phyloP scores from a whole-genome alignment of 2,888 invertebrate genomes.

The Horisme vitalbata region DNA sequence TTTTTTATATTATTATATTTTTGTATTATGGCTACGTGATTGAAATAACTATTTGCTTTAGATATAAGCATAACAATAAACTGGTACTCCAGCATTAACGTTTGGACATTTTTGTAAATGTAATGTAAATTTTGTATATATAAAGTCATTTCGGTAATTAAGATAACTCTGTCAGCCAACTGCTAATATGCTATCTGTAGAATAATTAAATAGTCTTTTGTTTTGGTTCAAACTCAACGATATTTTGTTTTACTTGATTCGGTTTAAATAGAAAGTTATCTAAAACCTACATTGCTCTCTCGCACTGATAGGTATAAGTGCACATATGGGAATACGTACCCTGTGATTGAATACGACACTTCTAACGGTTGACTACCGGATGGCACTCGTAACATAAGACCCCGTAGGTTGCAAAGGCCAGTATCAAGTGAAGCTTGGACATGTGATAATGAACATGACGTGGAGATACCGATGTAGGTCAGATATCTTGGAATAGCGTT shows the following conservation, averaged over 20 bases:
- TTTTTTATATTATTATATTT: background rate
- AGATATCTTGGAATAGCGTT: constrained; percentile 55
- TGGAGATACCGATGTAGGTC: constrained; percentile 68
- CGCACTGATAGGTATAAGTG: background rate
- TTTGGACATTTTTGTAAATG: constrained; percentile 24
- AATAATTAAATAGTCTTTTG: constrained; percentile 25
- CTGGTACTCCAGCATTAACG: constrained; percentile 12
- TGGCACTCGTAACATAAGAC: constrained; percentile 10
- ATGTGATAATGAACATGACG: constrained; percentile 52
- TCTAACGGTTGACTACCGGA: constrained; percentile 12
- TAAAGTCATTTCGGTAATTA: constrained; percentile 31
- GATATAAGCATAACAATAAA: constrained; percentile 24
- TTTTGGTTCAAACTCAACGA: constrained; percentile 5
- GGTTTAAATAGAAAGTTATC: background rate
- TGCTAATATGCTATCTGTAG: constrained; percentile 22
- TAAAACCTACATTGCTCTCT: too few relatives aligned
- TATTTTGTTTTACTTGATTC: background rate
- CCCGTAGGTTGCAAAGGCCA: constrained; percentile 28
- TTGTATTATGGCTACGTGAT: constrained; percentile 19
- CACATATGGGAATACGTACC: constrained; percentile 2
- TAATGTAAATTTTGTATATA: constrained; percentile 19
- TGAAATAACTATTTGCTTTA: constrained; percentile 22
- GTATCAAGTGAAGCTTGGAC: constrained; percentile 30
- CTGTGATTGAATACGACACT: constrained; percentile 1
- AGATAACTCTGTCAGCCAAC: constrained; percentile 28